Evolutionary conservation across 2,888 invertebrate genomes (phyloP), one percentile per base, ranked within the genome.

Genomic region (Drosophila mulleri): DNA sequence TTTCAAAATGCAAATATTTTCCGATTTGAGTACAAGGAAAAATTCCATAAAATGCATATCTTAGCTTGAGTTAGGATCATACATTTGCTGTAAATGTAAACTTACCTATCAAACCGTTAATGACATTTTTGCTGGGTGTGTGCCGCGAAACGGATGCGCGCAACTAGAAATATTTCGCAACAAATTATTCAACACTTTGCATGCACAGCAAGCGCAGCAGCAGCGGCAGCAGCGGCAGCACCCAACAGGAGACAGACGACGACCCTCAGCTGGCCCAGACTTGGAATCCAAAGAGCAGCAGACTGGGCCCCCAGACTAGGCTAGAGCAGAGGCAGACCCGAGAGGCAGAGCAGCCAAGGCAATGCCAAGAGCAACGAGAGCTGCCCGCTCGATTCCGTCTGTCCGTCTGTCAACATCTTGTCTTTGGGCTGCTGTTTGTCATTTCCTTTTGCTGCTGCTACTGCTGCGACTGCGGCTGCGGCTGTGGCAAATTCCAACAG

Each of bases 171-270:
- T 89, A 90, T 89, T 90, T 90, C 88, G 76, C 88, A 89, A 90
- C 90, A 90, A 90, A 90, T 90, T 90, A 90, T 89, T 90, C 90
- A 90, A 90, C 90, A 90, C 89, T 90, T 90, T 90, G 90, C 90
- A 90, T 90, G 81, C 78, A 73, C 82, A 83, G 70, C 72, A 66
- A 75, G 56, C 67, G 54, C 37, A 60, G 62, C 57, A 47, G 52
- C 72, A 54, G 67, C 57, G 5, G 29, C 29, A 6, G 29, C 29
- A 29, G 29, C 29, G 6, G 26, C 26, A 26, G 56, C 62, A 57
- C 12, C 52, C 67, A 54, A 63, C 44, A 67, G 65, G 60, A 59
- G 71, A 81, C 83, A 81, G 57, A 80, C 69, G 75, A 60, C 78
- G 78, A 83, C 83, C 78, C 83, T 73, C 79, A 65, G 73, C 83